phyloP scores from a whole-genome alignment of 2,888 invertebrate species.

The Dynastes tityus region DNA sequence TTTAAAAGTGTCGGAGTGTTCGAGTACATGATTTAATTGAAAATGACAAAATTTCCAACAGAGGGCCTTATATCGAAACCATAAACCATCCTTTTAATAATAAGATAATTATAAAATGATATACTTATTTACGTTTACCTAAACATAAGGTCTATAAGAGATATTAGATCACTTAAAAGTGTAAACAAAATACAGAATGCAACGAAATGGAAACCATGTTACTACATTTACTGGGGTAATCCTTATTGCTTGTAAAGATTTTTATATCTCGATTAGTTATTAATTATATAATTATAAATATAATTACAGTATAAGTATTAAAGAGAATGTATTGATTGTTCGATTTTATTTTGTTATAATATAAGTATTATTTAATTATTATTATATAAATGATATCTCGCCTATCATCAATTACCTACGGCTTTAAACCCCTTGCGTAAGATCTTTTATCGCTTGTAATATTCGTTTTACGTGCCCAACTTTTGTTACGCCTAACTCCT shows the following conservation, averaged over 20 bases:
- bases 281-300: conserved; percentile 15
- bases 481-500: conserved; percentile 94
- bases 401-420: background rate
- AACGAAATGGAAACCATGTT: background rate
- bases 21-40: no score
- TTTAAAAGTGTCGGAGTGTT: no score
- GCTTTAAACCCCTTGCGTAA: conserved; percentile 70
- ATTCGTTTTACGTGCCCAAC: conserved; percentile 97
- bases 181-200: background rate
- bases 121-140: background rate
- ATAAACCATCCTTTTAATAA: no score
- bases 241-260: conserved; percentile 43
- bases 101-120: background rate
- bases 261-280: conserved; percentile 1
- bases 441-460: conserved; percentile 92
- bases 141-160: background rate
- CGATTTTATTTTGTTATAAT: conserved; percentile 2
- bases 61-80: no score
- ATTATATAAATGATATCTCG: background rate
- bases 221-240: conserved; percentile 1
- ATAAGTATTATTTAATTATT: conserved; percentile 30
- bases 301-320: conserved; percentile 37
- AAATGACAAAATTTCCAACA: no score
- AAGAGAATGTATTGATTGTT: conserved; percentile 49
- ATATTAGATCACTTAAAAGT: background rate